phyloP scores from a whole-genome alignment of 2,113 vertebrate genomes.

The Thermophis baileyi region DNA sequence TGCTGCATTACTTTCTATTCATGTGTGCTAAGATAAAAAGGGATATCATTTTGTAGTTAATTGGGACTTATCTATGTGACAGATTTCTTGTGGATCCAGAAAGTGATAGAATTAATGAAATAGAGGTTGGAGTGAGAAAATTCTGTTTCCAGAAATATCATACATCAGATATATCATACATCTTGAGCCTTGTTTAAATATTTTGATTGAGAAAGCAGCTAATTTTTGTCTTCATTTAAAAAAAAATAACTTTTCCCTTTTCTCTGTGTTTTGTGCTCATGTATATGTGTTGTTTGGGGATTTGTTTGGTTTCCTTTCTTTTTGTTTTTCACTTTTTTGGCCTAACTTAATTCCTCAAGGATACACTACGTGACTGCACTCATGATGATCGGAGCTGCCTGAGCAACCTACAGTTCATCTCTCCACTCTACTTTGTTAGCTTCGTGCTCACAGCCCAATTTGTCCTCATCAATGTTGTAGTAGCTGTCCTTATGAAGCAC shows the following conservation, averaged over 20 bases:
- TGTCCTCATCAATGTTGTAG: constrained; percentile 99
- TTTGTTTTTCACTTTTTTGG: constrained; percentile 10
- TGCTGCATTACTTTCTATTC: constrained; percentile 3
- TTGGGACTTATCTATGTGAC: not conserved
- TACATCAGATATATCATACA: not conserved
- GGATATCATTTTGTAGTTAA: not conserved
- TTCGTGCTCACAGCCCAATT: constrained; percentile 99
- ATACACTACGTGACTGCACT: constrained; percentile 94
- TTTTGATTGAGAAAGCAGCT: constrained; percentile 28
- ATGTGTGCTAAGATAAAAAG: not conserved
- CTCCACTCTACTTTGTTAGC: constrained; percentile 98
- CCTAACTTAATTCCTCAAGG: constrained; percentile 69
- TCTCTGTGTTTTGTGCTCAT: constrained; percentile 26
- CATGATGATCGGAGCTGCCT: constrained; percentile 91
- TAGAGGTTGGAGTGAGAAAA: not conserved
- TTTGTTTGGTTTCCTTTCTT: constrained; percentile 6
- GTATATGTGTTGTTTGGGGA: not conserved
- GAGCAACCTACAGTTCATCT: constrained; percentile 90
- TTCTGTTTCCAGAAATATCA: not conserved
- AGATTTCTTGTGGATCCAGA: not conserved
- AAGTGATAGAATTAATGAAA: not conserved
- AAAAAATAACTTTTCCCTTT: constrained; percentile 50
- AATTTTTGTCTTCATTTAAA: constrained; percentile 39
- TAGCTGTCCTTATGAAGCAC: constrained; percentile 99
- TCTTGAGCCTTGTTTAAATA: rapidly evolving